phyloP scores from a whole-genome alignment of 2,888 invertebrate species.

The Zaprionus obscuricornis region DNA sequence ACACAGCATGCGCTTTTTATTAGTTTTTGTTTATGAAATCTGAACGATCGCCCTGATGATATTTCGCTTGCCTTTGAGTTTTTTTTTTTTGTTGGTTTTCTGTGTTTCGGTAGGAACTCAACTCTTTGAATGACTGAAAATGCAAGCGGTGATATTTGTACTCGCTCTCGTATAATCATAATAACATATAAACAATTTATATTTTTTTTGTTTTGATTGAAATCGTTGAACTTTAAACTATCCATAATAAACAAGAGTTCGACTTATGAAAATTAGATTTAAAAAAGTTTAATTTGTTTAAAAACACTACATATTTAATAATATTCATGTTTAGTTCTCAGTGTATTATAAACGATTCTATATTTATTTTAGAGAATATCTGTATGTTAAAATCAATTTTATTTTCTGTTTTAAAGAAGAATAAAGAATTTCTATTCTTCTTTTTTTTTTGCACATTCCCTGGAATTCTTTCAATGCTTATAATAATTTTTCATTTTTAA shows the following conservation, averaged over 20 bases:
- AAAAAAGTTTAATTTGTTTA: too few relatives aligned
- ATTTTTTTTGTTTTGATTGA: too few relatives aligned
- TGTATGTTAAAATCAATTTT: neutral
- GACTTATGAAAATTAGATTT: too few relatives aligned
- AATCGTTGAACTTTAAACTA: too few relatives aligned
- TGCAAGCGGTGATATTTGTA: slow-evolving; percentile 33
- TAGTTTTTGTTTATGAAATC: slow-evolving; percentile 68
- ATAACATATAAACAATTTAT: too few relatives aligned
- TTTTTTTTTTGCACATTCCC: neutral
- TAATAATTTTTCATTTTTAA: too few relatives aligned
- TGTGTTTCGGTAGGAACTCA: slow-evolving; percentile 33
- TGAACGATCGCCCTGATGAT: slow-evolving; percentile 51
- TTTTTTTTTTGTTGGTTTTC: slow-evolving; percentile 23
- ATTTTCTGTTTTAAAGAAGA: neutral
- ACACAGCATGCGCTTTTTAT: too few relatives aligned
- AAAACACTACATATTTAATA: too few relatives aligned
- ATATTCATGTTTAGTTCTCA: neutral
- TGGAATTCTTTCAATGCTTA: too few relatives aligned
- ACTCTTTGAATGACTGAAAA: slow-evolving; percentile 34
- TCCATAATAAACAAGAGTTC: too few relatives aligned
- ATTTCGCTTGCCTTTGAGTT: slow-evolving; percentile 46
- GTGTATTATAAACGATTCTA: too few relatives aligned
- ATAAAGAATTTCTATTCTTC: neutral
- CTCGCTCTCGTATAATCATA: slow-evolving; percentile 26
- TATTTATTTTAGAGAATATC: neutral